Evolutionary conservation across 2,113 vertebrate genomes (phyloP).

Genomic region (Ctenodactylus gundi): DNA sequence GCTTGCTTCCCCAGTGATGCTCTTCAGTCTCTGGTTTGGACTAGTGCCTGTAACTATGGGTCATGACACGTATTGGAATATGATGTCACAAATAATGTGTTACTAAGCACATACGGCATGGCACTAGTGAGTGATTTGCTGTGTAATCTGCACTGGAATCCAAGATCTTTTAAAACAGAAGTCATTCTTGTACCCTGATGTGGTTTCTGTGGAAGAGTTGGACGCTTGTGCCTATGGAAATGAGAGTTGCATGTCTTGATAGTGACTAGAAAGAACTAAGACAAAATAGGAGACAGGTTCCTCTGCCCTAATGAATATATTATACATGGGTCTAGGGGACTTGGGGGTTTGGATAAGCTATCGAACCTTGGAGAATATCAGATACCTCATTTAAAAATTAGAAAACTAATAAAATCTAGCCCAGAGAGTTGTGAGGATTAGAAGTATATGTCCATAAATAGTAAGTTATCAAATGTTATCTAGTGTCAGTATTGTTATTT

Average conservation of each 20-base stretch:
- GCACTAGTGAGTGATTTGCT: background rate
- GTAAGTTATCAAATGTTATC: background rate
- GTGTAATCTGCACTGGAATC: background rate
- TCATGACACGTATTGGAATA: background rate
- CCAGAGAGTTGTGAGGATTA: background rate
- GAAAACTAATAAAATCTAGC: background rate
- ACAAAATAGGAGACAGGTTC: background rate
- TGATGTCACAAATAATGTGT: background rate
- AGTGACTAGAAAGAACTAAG: constrained; percentile 23
- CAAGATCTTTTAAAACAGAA: background rate
- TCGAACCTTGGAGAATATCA: background rate
- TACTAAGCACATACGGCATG: background rate
- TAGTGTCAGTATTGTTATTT: background rate
- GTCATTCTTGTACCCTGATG: background rate
- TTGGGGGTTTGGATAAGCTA: background rate
- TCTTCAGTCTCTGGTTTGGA: background rate
- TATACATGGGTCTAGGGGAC: no score
- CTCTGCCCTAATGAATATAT: background rate
- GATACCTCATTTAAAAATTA: background rate
- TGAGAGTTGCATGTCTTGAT: background rate
- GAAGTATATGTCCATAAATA: background rate
- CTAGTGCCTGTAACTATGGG: background rate
- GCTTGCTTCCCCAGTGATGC: background rate
- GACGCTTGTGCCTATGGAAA: background rate
- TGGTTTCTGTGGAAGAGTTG: background rate